A percentile compares a stretch with the other conserved stretches of the same genome.
phyloP scores from a whole-genome alignment of 1,140 invertebrate genomes.

The Zophobas morio region DNA sequence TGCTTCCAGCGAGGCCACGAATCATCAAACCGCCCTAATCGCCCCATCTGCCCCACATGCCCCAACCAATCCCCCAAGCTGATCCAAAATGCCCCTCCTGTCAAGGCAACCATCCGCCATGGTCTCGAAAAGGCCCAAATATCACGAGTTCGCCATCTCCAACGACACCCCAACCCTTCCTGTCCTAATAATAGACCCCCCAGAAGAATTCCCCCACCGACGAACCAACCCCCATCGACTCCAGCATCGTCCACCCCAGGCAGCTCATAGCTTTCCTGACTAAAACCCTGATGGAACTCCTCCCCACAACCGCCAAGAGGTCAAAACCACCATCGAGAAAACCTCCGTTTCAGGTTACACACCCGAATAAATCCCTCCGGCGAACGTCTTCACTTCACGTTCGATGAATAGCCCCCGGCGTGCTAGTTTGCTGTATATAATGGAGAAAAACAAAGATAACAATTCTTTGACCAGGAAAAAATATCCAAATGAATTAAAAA shows the following conservation, averaged over 20 bases:
- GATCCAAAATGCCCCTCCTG: background rate
- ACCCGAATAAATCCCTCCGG: constrained; percentile 13
- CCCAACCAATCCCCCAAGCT: background rate
- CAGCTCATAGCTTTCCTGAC: background rate
- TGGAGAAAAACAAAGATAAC: no score
- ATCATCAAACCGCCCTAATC: background rate
- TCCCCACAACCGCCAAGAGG: constrained; percentile 8
- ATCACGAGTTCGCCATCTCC: background rate
- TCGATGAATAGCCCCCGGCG: background rate
- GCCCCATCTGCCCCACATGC: background rate
- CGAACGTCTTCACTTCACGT: constrained; percentile 37
- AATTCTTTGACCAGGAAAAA: no score
- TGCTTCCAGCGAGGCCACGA: background rate
- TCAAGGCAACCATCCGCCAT: background rate
- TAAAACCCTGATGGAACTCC: constrained; percentile 11
- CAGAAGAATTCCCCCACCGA: background rate
- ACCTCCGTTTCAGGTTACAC: background rate
- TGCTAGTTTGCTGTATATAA: background rate
- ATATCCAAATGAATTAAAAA: no score
- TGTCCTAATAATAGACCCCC: constrained; percentile 7
- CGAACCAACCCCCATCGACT: background rate
- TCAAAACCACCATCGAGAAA: constrained; percentile 11
- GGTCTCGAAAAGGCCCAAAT: background rate
- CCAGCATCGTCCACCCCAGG: background rate
- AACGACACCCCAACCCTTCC: background rate